Evolutionary conservation across 23 tunicate species (phyloP).

Genomic region (Styela plicata): DNA sequence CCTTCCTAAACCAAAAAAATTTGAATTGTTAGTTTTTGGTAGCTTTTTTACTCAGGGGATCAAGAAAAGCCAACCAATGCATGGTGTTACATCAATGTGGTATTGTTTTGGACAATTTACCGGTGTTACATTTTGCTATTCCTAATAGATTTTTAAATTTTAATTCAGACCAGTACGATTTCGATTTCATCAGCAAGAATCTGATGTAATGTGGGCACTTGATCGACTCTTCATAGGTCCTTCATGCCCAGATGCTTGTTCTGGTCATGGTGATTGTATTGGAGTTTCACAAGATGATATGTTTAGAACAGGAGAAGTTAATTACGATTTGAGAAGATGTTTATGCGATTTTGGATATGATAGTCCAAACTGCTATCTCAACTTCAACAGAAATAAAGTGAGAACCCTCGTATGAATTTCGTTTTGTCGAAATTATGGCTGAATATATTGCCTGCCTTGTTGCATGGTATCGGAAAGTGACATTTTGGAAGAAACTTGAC

Average conservation of each 20-base stretch:
- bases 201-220: slow-evolving; percentile 84
- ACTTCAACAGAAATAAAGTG: background rate
- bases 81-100: background rate
- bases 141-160: background rate
- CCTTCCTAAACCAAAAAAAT: no score
- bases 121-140: background rate
- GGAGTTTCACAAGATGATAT: background rate
- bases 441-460: no score
- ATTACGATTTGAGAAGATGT: slow-evolving; percentile 24
- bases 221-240: slow-evolving; percentile 74
- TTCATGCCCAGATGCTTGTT: slow-evolving; percentile 78
- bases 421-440: no score
- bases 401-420: background rate
- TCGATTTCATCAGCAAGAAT: slow-evolving; percentile 56
- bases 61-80: no score
- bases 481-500: no score
- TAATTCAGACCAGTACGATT: slow-evolving; percentile 79
- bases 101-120: background rate
- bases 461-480: no score
- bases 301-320: slow-evolving; percentile 7
- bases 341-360: slow-evolving; percentile 58
- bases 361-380: slow-evolving; percentile 54
- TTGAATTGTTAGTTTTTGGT: background rate
- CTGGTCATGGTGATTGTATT: slow-evolving; percentile 82
- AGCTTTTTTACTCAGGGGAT: background rate